Conservation (phyloP, 2,113 vertebrate species). For the Sorex fumeus region DNA sequence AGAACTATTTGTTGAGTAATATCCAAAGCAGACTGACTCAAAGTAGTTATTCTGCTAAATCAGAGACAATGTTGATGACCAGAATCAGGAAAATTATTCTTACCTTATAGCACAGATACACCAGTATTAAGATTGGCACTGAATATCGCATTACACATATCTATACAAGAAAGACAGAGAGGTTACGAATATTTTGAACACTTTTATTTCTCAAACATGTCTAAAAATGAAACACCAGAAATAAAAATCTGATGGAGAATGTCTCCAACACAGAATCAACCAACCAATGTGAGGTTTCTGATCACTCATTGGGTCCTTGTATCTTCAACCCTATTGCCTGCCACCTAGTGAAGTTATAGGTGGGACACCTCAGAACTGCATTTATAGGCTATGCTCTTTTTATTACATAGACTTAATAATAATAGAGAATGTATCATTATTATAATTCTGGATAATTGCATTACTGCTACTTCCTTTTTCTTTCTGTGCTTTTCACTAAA, state of each 20-base stretch:
- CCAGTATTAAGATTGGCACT: conserved; percentile 90
- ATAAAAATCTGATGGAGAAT: background rate
- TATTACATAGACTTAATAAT: background rate
- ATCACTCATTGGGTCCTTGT: conserved; percentile 38
- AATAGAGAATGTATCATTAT: background rate
- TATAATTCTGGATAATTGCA: background rate
- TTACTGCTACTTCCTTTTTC: background rate
- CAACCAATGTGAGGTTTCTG: background rate
- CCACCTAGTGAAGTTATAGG: conserved; percentile 90
- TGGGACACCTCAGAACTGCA: background rate
- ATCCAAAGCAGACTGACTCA: background rate
- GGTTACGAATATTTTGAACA: conserved; percentile 38
- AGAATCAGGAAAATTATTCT: conserved; percentile 64
- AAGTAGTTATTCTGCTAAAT: conserved; percentile 21
- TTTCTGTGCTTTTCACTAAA: conserved; percentile 40
- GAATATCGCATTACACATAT: conserved; percentile 91
- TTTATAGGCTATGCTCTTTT: background rate
- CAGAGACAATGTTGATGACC: background rate
- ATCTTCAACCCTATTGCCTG: conserved; percentile 90
- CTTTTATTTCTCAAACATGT: background rate
- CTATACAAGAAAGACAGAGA: conserved; percentile 88
- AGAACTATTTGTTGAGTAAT: background rate
- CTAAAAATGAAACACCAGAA: background rate
- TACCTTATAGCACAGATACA: conserved; percentile 96
- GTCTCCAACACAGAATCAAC: background rate